phyloP scores from a whole-genome alignment of 2,113 vertebrate species.

The Lynx canadensis region DNA sequence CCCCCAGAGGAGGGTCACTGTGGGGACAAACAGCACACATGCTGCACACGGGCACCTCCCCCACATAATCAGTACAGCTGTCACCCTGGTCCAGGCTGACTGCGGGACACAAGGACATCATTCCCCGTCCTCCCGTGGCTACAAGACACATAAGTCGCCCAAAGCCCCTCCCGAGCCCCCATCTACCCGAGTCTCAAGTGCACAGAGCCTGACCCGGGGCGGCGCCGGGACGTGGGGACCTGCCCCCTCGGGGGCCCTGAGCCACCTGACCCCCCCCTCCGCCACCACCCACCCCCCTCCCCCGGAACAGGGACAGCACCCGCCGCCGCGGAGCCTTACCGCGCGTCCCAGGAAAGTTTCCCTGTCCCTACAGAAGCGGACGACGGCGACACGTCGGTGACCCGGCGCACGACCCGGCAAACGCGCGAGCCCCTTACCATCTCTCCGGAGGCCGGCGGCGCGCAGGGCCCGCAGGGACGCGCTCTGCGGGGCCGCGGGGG shows the following conservation, averaged over 20 bases:
- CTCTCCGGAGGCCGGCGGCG: conserved; percentile 85
- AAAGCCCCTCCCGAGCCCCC: background rate
- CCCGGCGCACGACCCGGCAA: too few species aligned
- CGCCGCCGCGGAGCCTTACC: too few species aligned
- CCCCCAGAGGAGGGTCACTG: background rate
- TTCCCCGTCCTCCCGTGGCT: background rate
- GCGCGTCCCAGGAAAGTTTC: too few species aligned
- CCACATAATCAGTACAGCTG: background rate
- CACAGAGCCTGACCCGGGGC: background rate
- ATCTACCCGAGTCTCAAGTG: background rate
- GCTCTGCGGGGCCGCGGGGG: conserved; percentile 84
- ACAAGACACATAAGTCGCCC: background rate
- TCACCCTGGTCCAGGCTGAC: background rate
- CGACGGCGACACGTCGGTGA: too few species aligned
- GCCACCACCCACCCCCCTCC: too few species aligned
- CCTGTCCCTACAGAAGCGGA: too few species aligned
- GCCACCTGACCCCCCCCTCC: too few species aligned
- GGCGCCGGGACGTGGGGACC: background rate
- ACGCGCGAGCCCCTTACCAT: conserved; percentile 69
- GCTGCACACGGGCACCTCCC: background rate
- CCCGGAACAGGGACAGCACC: too few species aligned
- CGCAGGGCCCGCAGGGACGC: conserved; percentile 87
- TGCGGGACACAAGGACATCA: background rate
- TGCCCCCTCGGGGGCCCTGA: too few species aligned
- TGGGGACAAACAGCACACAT: background rate